These are phyloP conservation scores for Ammodytes dubius DNA, from an alignment of 2,113 vertebrate species.

Conservation along the genomic window DNA sequence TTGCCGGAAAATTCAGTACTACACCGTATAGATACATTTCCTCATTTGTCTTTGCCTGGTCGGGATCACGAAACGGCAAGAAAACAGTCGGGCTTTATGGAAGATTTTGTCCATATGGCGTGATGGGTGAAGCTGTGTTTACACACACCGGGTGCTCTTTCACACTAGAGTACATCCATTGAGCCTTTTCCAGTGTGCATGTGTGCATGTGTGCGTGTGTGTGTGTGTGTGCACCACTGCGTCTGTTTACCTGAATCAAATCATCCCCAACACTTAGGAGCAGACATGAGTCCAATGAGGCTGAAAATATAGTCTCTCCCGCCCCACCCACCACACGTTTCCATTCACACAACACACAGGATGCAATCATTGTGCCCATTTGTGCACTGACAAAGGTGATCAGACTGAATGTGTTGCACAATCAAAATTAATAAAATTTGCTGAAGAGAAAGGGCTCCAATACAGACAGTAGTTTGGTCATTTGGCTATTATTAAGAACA, in stretches of 20 bases:
- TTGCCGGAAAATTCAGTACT: conserved; percentile 4
- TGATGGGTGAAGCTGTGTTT: conserved; percentile 65
- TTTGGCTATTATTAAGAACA: background rate
- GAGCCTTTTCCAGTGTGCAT: conserved; percentile 15
- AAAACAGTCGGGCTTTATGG: conserved; percentile 24
- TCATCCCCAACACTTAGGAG: conserved; percentile 55
- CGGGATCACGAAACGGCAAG: conserved; percentile 18
- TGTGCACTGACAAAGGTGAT: conserved; percentile 17
- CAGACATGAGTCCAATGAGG: conserved; percentile 62
- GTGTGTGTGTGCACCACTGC: conserved; percentile 9
- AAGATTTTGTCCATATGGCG: conserved; percentile 68
- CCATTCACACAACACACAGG: conserved; percentile 37
- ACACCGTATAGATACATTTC: conserved; percentile 11
- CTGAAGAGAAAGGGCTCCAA: background rate
- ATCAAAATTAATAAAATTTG: background rate
- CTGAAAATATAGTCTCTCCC: conserved; percentile 53
- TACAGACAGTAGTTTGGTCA: background rate
- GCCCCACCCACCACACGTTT: conserved; percentile 44
- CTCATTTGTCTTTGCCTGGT: conserved; percentile 7
- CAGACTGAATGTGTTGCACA: background rate
- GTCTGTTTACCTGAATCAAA: conserved; percentile 75
- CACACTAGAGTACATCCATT: conserved; percentile 70
- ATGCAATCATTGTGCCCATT: conserved; percentile 14
- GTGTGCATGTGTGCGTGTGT: conserved; percentile 27
- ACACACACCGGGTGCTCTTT: conserved; percentile 73